These are phyloP conservation scores for Zeuzera pyrina DNA, from an alignment of 2,888 invertebrate species.

Conservation along the genomic window DNA sequence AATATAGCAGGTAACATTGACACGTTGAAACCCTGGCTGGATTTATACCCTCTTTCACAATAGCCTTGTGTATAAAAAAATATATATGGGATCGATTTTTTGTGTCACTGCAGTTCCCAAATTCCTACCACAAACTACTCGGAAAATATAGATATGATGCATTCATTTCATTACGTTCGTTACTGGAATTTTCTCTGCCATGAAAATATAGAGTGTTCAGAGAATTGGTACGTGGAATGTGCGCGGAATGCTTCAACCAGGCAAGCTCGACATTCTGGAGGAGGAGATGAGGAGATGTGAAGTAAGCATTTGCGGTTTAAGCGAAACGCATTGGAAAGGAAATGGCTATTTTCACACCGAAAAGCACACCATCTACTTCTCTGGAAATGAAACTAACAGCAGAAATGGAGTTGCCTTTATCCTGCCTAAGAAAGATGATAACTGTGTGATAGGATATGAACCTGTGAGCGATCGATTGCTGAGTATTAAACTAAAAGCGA, in stretches of 20 bases:
- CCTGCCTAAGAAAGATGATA: conserved; percentile 1
- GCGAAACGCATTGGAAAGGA: conserved; percentile 15
- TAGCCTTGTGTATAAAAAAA: too few relatives aligned
- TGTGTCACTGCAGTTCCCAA: too few relatives aligned
- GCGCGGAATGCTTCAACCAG: conserved; percentile 8
- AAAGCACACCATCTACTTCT: conserved; percentile 10
- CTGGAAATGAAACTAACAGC: conserved; percentile 5
- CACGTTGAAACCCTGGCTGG: too few relatives aligned
- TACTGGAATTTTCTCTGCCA: too few relatives aligned
- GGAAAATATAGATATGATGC: too few relatives aligned
- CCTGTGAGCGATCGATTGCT: conserved; percentile 6
- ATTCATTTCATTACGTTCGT: too few relatives aligned
- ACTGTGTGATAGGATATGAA: conserved; percentile 6
- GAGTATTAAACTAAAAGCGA: conserved; percentile 5
- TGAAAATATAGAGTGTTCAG: too few relatives aligned
- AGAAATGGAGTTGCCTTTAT: conserved; percentile 4
- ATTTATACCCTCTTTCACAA: too few relatives aligned
- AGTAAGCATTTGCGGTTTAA: conserved; percentile 12
- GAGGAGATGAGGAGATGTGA: conserved; percentile 11
- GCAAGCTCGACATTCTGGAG: conserved; percentile 13
- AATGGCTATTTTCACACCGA: conserved; percentile 13
- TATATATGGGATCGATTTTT: too few relatives aligned
- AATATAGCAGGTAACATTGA: too few relatives aligned
- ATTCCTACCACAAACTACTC: too few relatives aligned
- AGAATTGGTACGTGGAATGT: conserved; percentile 17